A percentile compares a stretch with the other conserved stretches of the same genome.
These are phyloP conservation scores for Alectura lathami DNA, from an alignment of 2,113 vertebrate species.

Conservation along the genomic window DNA sequence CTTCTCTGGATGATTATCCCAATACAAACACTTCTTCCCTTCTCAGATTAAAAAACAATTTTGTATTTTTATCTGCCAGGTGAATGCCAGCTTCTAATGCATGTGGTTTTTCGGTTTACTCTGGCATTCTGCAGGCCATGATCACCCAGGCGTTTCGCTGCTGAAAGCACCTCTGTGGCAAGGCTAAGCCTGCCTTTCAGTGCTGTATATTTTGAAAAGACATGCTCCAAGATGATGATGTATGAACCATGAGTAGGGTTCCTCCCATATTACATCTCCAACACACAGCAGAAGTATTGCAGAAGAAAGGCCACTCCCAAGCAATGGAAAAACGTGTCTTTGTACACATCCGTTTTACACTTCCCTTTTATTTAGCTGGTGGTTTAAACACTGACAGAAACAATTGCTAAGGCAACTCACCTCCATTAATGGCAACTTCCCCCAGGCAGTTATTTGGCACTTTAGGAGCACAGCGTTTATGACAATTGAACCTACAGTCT, in stretches of 20 bases:
- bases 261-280: neutral
- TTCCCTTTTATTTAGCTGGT: neutral
- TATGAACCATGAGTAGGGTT: accelerated
- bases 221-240: accelerated
- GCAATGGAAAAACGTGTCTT: neutral
- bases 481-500: conserved; percentile 98
- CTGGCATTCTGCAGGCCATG: neutral
- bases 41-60: neutral
- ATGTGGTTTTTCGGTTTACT: neutral
- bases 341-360: neutral
- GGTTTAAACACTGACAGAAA: neutral
- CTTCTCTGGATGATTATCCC: neutral
- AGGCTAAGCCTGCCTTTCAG: neutral
- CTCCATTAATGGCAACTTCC: conserved; percentile 93
- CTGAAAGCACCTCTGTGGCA: neutral
- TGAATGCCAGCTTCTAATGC: neutral
- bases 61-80: neutral
- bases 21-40: neutral
- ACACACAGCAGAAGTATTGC: neutral
- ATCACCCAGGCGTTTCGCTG: neutral
- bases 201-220: neutral
- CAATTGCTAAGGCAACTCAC: conserved; percentile 68
- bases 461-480: conserved; percentile 95
- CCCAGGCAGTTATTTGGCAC: conserved; percentile 97
- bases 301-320: neutral